A percentile compares a stretch with the other conserved stretches of the same genome.
phyloP scores from a whole-genome alignment of 2,113 vertebrate genomes.

The Ginglymostoma cirratum region DNA sequence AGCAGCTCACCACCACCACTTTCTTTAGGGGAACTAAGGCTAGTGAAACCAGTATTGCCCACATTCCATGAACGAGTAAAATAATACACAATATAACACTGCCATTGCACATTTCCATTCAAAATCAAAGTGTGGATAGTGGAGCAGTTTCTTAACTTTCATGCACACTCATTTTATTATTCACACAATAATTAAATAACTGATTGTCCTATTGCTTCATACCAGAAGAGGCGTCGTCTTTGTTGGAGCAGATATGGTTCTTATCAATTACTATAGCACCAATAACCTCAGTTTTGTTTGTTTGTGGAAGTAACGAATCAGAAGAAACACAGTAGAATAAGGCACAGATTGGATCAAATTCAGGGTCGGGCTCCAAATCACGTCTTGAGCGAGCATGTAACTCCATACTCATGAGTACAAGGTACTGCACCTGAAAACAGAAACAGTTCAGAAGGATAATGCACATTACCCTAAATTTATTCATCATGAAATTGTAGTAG shows the following conservation, averaged over 20 bases:
- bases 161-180: no score
- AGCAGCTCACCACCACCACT: no score
- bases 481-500: neutral
- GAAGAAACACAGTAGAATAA: constrained; percentile 92
- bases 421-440: constrained; percentile 73
- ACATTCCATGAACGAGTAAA: no score
- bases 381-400: constrained; percentile 85
- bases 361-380: constrained; percentile 89
- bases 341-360: constrained; percentile 97
- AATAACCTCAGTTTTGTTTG: constrained; percentile 63
- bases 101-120: neutral
- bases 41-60: no score
- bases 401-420: constrained; percentile 89
- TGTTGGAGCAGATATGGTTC: constrained; percentile 55
- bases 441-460: constrained; percentile 37
- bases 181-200: neutral
- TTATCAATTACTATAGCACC: constrained; percentile 82
- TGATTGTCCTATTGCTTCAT: neutral
- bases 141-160: neutral
- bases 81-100: neutral
- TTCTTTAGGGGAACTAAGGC: no score
- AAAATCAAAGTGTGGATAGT: neutral
- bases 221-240: constrained; percentile 49
- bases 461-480: neutral
- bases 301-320: constrained; percentile 65